These are phyloP conservation scores for Carposina sasakii DNA, from an alignment of 1,140 invertebrate species.

Conservation along the genomic window DNA sequence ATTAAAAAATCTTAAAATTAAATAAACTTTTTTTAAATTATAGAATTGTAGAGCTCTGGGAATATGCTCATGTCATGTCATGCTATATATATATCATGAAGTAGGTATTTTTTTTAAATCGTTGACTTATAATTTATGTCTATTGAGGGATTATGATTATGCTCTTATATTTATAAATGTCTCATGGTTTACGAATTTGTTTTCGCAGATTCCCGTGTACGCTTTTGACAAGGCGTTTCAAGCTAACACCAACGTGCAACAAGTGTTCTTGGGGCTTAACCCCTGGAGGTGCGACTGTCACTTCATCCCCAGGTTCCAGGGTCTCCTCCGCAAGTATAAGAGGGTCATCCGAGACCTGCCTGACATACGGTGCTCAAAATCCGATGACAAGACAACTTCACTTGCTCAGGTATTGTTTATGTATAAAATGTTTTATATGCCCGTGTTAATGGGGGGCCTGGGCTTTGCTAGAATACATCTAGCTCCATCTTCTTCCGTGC, in stretches of 20 bases:
- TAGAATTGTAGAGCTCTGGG: no score
- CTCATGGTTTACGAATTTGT: no score
- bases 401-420: slow-evolving; percentile 70
- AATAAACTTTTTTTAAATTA: no score
- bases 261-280: slow-evolving; percentile 81
- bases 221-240: slow-evolving; percentile 84
- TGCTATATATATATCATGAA: no score
- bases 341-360: slow-evolving; percentile 78
- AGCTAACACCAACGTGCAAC: slow-evolving; percentile 79
- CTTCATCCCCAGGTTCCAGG: slow-evolving; percentile 83
- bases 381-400: slow-evolving; percentile 74
- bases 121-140: no score
- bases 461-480: no score
- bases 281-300: slow-evolving; percentile 87
- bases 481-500: no score
- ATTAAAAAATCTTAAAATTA: no score
- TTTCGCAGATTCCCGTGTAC: slow-evolving; percentile 80
- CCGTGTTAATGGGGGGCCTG: background rate
- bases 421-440: slow-evolving; percentile 4
- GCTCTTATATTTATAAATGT: no score
- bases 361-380: slow-evolving; percentile 77
- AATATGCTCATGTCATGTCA: no score
- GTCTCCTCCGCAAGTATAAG: slow-evolving; percentile 81
- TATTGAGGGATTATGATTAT: no score
- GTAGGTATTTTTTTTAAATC: slow-evolving; percentile 10